Evolutionary conservation across 2,113 vertebrate species (phyloP).

Genomic region (Toxostoma redivivum): DNA sequence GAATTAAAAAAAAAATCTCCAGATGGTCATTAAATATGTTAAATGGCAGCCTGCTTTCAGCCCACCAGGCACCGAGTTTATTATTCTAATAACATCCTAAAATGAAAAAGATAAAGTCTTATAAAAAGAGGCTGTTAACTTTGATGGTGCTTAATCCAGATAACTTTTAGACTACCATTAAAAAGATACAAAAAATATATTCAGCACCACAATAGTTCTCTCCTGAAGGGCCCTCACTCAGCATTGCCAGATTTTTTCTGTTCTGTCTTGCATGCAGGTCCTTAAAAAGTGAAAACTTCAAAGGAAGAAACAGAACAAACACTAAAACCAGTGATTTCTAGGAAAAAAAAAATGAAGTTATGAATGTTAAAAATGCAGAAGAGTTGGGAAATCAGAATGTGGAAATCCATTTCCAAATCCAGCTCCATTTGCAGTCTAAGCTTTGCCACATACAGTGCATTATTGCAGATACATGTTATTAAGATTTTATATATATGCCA

Average conservation of each 20-base stretch:
- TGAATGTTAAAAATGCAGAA: background rate
- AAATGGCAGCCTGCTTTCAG: constrained; percentile 34
- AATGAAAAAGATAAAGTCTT: constrained; percentile 61
- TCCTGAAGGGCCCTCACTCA: background rate
- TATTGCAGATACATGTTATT: accelerated
- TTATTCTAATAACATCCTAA: constrained; percentile 59
- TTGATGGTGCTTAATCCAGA: constrained; percentile 15
- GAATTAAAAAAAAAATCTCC: constrained; percentile 24
- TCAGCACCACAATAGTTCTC: background rate
- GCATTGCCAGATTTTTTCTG: background rate
- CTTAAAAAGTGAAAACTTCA: background rate
- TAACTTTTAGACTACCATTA: constrained; percentile 23
- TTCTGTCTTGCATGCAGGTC: background rate
- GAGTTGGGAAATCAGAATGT: background rate
- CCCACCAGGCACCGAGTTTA: constrained; percentile 49
- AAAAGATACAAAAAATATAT: background rate
- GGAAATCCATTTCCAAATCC: no score
- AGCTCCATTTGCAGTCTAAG: background rate
- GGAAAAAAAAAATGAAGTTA: background rate
- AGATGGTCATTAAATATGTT: constrained; percentile 57
- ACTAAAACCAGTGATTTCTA: background rate
- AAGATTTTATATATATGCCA: background rate
- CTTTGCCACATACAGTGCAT: background rate
- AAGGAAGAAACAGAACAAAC: background rate
- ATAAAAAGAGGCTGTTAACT: constrained; percentile 50